phyloP scores from a whole-genome alignment of 2,797 vertebrate genomes.

The Knipowitschia caucasica region DNA sequence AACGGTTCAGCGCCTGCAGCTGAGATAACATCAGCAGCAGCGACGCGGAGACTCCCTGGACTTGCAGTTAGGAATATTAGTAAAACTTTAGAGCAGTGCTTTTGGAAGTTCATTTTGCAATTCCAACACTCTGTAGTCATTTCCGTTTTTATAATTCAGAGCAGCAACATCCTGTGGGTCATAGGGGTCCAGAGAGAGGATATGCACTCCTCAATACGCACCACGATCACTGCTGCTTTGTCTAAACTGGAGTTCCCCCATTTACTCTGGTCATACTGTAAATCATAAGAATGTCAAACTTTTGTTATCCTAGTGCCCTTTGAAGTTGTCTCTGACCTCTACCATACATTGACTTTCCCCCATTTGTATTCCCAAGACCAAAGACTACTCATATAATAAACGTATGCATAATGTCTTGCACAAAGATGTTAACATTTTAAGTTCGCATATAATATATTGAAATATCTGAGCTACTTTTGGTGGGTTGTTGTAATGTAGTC shows the following conservation, averaged over 20 bases:
- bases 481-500: no score
- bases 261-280: constrained; percentile 38
- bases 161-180: constrained; percentile 59
- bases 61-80: neutral
- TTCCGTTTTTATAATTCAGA: constrained; percentile 51
- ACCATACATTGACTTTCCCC: no score
- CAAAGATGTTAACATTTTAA: no score
- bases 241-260: constrained; percentile 35
- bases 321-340: neutral
- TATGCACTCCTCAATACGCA: constrained; percentile 37
- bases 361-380: no score
- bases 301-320: neutral
- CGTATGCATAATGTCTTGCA: no score
- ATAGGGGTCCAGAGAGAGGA: constrained; percentile 43
- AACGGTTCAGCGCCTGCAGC: constrained; percentile 74
- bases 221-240: constrained; percentile 38
- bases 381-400: no score
- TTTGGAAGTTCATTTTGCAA: constrained; percentile 22
- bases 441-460: no score
- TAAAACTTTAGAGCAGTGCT: constrained; percentile 15
- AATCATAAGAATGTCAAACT: neutral
- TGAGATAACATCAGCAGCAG: constrained; percentile 72
- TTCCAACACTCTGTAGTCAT: constrained; percentile 53
- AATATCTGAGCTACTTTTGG: no score
- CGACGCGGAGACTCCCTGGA: constrained; percentile 31